Percentiles rank a stretch among this genome's conserved stretches.
Conservation (phyloP, 2,113 vertebrate species). For the Heterotis niloticus region DNA sequence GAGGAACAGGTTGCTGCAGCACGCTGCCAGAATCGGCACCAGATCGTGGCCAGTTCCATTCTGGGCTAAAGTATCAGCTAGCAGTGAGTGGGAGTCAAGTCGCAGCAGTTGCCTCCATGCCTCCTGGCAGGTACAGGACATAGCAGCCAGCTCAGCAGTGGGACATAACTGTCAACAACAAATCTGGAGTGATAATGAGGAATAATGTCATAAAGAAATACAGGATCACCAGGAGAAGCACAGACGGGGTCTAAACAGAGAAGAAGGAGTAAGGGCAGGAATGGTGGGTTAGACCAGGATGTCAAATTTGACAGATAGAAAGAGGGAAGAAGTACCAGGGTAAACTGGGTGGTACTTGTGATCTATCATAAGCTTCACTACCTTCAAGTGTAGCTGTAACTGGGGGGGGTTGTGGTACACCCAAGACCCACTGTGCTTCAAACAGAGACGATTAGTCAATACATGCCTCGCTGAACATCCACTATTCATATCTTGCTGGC, state of each 20-base stretch:
- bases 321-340: not conserved
- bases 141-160: no score
- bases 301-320: not conserved
- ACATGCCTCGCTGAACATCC: slow-evolving; percentile 15
- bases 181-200: not conserved
- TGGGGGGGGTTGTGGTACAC: slow-evolving; percentile 3
- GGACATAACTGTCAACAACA: no score
- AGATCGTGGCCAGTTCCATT: no score
- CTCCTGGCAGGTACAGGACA: no score
- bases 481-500: slow-evolving; percentile 1
- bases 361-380: not conserved
- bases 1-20: no score
- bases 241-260: not conserved
- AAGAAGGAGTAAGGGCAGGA: not conserved
- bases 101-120: no score
- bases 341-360: not conserved
- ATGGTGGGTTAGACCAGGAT: not conserved
- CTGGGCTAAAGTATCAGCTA: no score
- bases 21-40: no score
- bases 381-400: not conserved
- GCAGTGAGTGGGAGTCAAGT: no score
- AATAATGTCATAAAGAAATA: not conserved
- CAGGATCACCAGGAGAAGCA: not conserved
- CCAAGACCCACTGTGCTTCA: slow-evolving; percentile 31
- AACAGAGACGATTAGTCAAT: slow-evolving; percentile 48